Evolutionary conservation across 2,888 invertebrate species (phyloP), one percentile per base, ranked within the genome.

Genomic region (Tachina grossa): DNA sequence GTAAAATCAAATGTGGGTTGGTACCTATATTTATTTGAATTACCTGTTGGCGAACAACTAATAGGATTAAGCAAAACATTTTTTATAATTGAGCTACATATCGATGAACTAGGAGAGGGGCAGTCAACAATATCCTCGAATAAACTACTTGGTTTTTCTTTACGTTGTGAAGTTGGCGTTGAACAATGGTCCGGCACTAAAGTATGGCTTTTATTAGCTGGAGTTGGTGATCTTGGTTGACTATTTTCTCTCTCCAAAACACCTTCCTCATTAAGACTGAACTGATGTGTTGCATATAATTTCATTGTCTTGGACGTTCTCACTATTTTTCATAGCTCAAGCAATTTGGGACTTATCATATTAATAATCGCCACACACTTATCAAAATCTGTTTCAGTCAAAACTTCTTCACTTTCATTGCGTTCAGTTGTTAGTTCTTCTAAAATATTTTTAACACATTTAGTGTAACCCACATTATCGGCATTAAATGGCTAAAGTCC

Each of bases 401-500:
- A 57, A 14, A 14, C 41, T 59, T 39, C 41, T 31, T 59, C 41
- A 39, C 22, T 59, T 41, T 41, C 41, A 31, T 59, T 59, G 22
- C 39, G 59, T 22, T 69, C 39, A 69, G 9, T 53, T 39, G 51
- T 53, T 22, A 72, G 16, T 59, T 43, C 45, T 59, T 74, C 49
- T 19, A 59, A 61, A 11, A 13, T 11, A 43, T 74, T 59, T 63
- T 16, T 9, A 16, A 61, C 74, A 74, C 61, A 74, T 43, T 61
- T 47, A 13, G 47, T 61, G 31, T 39, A 74, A 61, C 61, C 47
- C 9, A 74, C 39, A 16, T 59, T 74, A 22, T 74, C 9, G n/a
- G 47, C 19, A 39, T 74, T 47, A 41, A 59, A 47, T 22, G 59
- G 74, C 31, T 74, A 61, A 14, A 61, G 47, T 49, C 61, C 61